Conservation (phyloP, 2,888 invertebrate species). For the Thyatira batis region DNA sequence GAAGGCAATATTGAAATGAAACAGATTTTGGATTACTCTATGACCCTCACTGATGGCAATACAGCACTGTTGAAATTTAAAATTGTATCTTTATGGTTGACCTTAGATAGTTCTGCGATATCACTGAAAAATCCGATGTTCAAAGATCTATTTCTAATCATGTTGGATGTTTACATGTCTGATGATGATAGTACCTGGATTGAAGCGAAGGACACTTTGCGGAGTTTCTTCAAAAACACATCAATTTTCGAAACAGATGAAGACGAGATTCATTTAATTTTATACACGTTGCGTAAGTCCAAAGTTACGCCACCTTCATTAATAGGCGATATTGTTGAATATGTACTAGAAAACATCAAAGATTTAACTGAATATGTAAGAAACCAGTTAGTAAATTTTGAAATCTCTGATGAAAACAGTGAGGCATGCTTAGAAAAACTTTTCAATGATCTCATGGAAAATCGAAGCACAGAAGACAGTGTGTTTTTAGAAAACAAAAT, state of each 20-base stretch:
- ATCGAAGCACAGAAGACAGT: slow-evolving; percentile 52
- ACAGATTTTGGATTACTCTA: slow-evolving; percentile 62
- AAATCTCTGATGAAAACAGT: slow-evolving; percentile 58
- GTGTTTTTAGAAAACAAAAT: slow-evolving; percentile 66
- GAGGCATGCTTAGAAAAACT: slow-evolving; percentile 57
- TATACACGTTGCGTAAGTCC: slow-evolving; percentile 75
- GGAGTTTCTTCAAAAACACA: slow-evolving; percentile 83
- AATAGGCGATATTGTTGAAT: slow-evolving; percentile 63
- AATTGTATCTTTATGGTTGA: slow-evolving; percentile 72
- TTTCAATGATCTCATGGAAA: slow-evolving; percentile 67
- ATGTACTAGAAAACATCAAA: slow-evolving; percentile 58
- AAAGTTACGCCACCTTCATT: slow-evolving; percentile 56
- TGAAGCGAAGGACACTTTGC: slow-evolving; percentile 80
- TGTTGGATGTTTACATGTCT: slow-evolving; percentile 79
- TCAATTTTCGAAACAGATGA: slow-evolving; percentile 85
- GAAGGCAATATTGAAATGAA: slow-evolving; percentile 72
- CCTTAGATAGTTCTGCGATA: slow-evolving; percentile 73
- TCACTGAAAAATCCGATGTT: slow-evolving; percentile 79
- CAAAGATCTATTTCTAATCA: slow-evolving; percentile 78
- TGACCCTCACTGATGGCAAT: slow-evolving; percentile 46
- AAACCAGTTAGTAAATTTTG: slow-evolving; percentile 63
- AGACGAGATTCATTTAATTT: slow-evolving; percentile 86
- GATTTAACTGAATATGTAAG: slow-evolving; percentile 57
- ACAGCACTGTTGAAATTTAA: slow-evolving; percentile 69
- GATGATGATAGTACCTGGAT: slow-evolving; percentile 62